These are phyloP conservation scores for Rhamphomyia laevipes DNA, from an alignment of 2,888 invertebrate genomes.

Conservation along the genomic window DNA sequence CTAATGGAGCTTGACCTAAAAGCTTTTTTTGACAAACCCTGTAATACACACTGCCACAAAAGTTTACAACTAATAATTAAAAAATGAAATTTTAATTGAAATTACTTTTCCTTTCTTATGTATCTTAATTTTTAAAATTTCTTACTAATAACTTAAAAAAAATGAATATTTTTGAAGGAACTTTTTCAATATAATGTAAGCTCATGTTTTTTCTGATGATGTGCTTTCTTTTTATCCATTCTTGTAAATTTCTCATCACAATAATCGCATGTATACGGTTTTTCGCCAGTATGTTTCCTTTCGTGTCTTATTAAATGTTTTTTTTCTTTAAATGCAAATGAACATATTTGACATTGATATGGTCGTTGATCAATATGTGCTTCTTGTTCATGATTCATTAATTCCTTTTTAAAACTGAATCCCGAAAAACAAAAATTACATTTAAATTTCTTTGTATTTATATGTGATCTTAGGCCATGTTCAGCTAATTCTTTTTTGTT, in stretches of 20 bases:
- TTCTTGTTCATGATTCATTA: neutral
- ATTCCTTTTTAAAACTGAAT: neutral
- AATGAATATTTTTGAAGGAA: too few species aligned
- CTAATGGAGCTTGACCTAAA: too few species aligned
- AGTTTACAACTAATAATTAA: too few species aligned
- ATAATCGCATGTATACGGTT: neutral
- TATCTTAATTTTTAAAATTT: too few species aligned
- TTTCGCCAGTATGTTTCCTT: neutral
- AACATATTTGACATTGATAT: neutral
- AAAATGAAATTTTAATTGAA: too few species aligned
- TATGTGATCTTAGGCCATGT: neutral
- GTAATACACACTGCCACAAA: too few species aligned
- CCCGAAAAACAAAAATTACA: neutral
- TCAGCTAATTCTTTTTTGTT: neutral
- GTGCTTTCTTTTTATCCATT: neutral
- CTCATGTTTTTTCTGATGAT: slow-evolving; percentile 18
- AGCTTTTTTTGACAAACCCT: too few species aligned
- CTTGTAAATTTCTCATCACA: neutral
- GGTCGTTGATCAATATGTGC: neutral
- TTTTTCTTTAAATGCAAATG: neutral
- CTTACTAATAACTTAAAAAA: too few species aligned
- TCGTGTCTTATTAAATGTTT: neutral
- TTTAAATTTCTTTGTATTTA: neutral
- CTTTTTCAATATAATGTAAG: slow-evolving; percentile 20
- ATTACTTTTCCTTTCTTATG: too few species aligned